Conservation (phyloP, 2,797 vertebrate species). For the Bucorvus abyssinicus region DNA sequence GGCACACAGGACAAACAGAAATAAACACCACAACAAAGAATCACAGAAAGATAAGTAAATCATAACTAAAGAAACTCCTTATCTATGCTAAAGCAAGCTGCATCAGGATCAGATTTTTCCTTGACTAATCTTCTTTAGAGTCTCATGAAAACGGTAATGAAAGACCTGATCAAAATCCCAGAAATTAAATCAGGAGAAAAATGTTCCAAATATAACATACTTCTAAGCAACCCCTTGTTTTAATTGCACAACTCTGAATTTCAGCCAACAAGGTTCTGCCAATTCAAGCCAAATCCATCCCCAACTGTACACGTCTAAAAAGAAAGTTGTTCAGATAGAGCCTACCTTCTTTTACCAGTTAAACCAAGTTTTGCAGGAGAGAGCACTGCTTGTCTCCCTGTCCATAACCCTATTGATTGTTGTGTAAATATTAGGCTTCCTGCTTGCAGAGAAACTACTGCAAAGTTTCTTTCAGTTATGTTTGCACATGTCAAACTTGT, state of each 20-base stretch:
- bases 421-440: constrained; percentile 79
- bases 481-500: constrained; percentile 64
- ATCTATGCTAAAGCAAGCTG: neutral
- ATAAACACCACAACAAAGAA: neutral
- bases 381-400: constrained; percentile 45
- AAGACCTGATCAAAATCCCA: neutral
- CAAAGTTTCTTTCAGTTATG: constrained; percentile 73
- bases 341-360: constrained; percentile 45
- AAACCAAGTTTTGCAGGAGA: constrained; percentile 52
- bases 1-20: neutral
- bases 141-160: neutral
- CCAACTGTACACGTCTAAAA: neutral
- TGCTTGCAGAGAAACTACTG: constrained; percentile 66
- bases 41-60: neutral
- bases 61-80: neutral
- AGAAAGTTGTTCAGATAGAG: constrained; percentile 32
- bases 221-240: neutral
- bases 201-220: neutral
- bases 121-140: neutral
- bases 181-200: neutral
- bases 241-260: neutral
- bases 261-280: neutral
- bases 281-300: constrained; percentile 41
- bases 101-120: neutral
- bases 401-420: constrained; percentile 64